Conservation (phyloP, 2,113 vertebrate genomes). For the Collichthys lucidus region DNA sequence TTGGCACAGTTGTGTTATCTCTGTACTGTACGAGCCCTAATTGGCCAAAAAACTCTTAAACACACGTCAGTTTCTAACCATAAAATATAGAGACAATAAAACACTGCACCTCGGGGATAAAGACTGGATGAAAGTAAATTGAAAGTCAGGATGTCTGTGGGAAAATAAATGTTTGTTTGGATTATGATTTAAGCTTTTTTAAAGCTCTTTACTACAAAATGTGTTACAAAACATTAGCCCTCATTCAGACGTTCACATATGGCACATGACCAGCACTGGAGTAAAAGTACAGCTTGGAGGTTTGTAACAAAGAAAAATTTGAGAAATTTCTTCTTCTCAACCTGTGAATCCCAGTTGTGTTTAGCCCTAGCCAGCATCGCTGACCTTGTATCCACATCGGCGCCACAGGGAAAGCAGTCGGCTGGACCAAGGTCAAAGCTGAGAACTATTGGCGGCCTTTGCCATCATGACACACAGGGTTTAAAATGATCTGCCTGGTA, state of each 20-base stretch:
- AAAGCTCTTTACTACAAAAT: background rate
- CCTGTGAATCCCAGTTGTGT: conserved; percentile 44
- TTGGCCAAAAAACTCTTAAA: conserved; percentile 28
- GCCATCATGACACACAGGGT: conserved; percentile 27
- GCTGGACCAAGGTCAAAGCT: conserved; percentile 60
- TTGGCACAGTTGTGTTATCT: conserved; percentile 39
- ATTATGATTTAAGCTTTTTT: background rate
- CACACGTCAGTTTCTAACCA: conserved; percentile 11
- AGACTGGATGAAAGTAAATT: background rate
- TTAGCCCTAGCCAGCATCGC: conserved; percentile 35
- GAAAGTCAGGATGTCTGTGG: background rate
- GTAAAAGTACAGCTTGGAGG: conserved; percentile 6
- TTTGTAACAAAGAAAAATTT: conserved; percentile 7
- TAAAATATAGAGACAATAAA: conserved; percentile 26
- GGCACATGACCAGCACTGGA: background rate
- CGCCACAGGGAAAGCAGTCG: conserved; percentile 47
- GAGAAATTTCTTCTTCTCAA: conserved; percentile 22
- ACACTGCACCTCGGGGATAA: background rate
- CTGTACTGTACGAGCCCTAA: conserved; percentile 23
- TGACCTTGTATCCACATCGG: conserved; percentile 63
- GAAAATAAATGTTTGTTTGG: background rate
- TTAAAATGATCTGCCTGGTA: conserved; percentile 49
- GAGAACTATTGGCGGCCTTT: conserved; percentile 41
- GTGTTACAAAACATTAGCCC: background rate
- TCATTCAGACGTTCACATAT: background rate